phyloP scores from a whole-genome alignment of 53 echinoderm and acorn worm genomes.

The Patiria pectinifera region DNA sequence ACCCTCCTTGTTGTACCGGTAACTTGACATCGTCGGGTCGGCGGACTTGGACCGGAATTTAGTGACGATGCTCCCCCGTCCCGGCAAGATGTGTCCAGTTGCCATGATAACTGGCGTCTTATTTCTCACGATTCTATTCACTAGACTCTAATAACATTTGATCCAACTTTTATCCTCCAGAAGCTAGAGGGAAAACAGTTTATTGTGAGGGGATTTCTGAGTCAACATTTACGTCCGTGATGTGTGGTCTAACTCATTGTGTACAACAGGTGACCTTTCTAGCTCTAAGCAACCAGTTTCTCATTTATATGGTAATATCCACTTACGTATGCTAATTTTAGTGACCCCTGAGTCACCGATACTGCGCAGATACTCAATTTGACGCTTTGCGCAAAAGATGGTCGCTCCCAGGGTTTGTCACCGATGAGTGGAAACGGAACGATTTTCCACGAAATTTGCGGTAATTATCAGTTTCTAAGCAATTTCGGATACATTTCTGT shows the following conservation, averaged over 20 bases:
- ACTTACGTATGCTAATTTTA: slow-evolving; percentile 52
- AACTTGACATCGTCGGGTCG: slow-evolving; percentile 91
- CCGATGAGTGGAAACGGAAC: neutral
- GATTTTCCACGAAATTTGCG: neutral
- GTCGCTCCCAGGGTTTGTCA: slow-evolving; percentile 36
- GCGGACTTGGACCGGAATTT: slow-evolving; percentile 92
- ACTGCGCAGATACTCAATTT: slow-evolving; percentile 3
- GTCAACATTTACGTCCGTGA: neutral
- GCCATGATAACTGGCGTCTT: slow-evolving; percentile 69
- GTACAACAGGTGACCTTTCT: slow-evolving; percentile 60
- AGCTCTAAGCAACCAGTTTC: slow-evolving; percentile 51
- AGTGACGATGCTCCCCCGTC: slow-evolving; percentile 75
- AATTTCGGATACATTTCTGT: too few relatives aligned
- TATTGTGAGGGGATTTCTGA: slow-evolving; percentile 2
- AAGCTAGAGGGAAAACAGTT: neutral
- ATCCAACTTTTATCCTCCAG: neutral
- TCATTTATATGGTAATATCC: slow-evolving; percentile 36
- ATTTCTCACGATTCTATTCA: slow-evolving; percentile 19
- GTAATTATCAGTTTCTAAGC: neutral
- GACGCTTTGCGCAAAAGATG: slow-evolving; percentile 54
- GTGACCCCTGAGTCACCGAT: slow-evolving; percentile 42
- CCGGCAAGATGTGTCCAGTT: slow-evolving; percentile 95
- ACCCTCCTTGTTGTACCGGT: slow-evolving; percentile 71
- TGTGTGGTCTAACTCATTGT: slow-evolving; percentile 25
- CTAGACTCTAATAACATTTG: slow-evolving; percentile 28